phyloP scores from a whole-genome alignment of 1,140 invertebrate genomes.

The Dinoponera quadriceps region DNA sequence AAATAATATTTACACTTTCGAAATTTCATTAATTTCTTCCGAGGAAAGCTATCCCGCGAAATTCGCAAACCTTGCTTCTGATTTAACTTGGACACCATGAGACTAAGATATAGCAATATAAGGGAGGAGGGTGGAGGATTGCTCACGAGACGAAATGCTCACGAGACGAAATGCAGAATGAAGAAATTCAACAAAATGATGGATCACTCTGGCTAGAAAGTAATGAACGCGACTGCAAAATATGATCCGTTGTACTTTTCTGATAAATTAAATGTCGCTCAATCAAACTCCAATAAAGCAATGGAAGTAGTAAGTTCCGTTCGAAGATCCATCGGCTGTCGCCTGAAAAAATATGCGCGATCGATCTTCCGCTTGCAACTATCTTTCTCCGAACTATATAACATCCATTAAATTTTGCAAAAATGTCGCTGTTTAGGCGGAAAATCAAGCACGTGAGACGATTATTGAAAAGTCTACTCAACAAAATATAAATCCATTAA shows the following conservation, averaged over 20 bases:
- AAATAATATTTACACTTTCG: slow-evolving; percentile 18
- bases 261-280: slow-evolving; percentile 22
- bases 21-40: slow-evolving; percentile 8
- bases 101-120: not conserved
- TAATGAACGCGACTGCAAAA: slow-evolving; percentile 18
- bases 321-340: not conserved
- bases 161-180: not conserved
- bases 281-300: slow-evolving; percentile 13
- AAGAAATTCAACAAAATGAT: not conserved
- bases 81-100: not conserved
- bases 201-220: slow-evolving; percentile 8
- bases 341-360: slow-evolving; percentile 8
- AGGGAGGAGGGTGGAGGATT: no score
- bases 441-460: not conserved
- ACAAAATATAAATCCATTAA: not conserved
- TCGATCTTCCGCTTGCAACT: not conserved
- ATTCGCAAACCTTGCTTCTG: not conserved
- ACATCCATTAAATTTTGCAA: not conserved
- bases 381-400: not conserved
- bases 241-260: not conserved
- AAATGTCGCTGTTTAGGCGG: not conserved
- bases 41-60: not conserved
- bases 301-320: slow-evolving; percentile 10
- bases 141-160: no score
- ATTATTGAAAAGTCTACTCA: not conserved